Base-by-base conservation (phyloP, 2,797 vertebrate species). In the Argya squamiceps region DNA sequence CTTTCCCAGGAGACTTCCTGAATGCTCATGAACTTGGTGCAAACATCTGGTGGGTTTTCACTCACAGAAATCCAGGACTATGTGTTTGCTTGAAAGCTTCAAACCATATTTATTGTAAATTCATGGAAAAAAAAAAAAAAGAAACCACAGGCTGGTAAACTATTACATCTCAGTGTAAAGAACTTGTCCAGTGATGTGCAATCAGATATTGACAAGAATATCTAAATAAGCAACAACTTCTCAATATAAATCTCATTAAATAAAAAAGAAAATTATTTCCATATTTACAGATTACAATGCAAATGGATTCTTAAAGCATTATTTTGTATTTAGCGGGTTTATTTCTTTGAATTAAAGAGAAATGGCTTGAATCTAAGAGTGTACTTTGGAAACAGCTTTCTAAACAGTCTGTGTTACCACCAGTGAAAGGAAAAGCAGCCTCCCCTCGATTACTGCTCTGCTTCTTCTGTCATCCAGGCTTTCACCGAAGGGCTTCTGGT, bases 281-380 rank as follows among this genome's bases (percentile, higher is more conserved):
- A 97, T 98, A 98, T 98, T 98, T 98, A 98, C 98, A 98, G 86
- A 97, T 97, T 96, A 96, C 95, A 95, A 85, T 78, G 85, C 62
- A 62, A 84, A 86, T 76, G 41, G 83, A 95, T 96, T 94, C 88
- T 97, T 95, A 95, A 92, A 95, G 94, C 93, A 86, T 60, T 96
- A 30, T 88, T 95, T 91, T 11, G 23, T 80, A 94, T 92, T 92
- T 95, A 88, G 85, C 7, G 0, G 82, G 63, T 78, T 78, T 95
- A 34, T 88, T 82, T 96, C 92, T 78, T 96, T 93, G 93, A 95
- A 94, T 77, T 78, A 90, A 95, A 84, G 65, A 88, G 47, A 97
- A 93, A 93, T 30, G 29, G 86, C 89, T 96, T 94, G 73, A 91
- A 95, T 81, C 84, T 92, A 97, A 91, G 92, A 92, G 91, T 77